These are phyloP conservation scores for Flexamia atlantica DNA, from an alignment of 2,888 invertebrate species.

Conservation along the genomic window DNA sequence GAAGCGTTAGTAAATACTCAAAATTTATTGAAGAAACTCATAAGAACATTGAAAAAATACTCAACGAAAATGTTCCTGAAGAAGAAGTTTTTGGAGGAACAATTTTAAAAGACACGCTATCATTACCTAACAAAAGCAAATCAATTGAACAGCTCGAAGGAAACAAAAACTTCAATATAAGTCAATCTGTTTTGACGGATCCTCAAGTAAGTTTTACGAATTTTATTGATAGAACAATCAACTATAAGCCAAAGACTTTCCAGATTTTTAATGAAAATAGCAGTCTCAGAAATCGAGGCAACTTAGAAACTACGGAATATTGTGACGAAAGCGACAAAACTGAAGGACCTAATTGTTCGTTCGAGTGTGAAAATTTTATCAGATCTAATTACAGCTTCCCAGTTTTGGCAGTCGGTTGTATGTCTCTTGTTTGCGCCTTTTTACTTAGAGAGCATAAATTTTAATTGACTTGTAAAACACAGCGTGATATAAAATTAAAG, in stretches of 20 bases:
- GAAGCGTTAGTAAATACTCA: neutral
- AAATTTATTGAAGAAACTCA: neutral
- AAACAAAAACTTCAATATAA: too few species aligned
- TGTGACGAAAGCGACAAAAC: neutral
- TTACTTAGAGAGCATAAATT: neutral
- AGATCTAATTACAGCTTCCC: neutral
- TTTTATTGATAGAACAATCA: neutral
- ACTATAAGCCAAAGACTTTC: neutral
- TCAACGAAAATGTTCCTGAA: too few species aligned
- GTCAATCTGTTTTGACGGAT: neutral
- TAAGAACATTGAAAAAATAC: neutral
- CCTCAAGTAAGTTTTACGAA: neutral
- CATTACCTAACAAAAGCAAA: too few species aligned
- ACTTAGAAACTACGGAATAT: neutral
- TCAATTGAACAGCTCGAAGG: too few species aligned
- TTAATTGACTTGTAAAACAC: neutral
- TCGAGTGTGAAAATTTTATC: neutral
- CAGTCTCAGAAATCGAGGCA: neutral
- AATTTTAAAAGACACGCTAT: too few species aligned
- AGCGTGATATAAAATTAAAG: too few species aligned
- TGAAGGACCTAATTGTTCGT: neutral
- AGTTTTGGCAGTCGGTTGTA: neutral
- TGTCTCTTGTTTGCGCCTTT: neutral
- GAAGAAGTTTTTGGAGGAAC: too few species aligned
- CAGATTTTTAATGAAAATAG: neutral